phyloP scores from a whole-genome alignment of 1,140 invertebrate species.

The Neodiprion fabricii region DNA sequence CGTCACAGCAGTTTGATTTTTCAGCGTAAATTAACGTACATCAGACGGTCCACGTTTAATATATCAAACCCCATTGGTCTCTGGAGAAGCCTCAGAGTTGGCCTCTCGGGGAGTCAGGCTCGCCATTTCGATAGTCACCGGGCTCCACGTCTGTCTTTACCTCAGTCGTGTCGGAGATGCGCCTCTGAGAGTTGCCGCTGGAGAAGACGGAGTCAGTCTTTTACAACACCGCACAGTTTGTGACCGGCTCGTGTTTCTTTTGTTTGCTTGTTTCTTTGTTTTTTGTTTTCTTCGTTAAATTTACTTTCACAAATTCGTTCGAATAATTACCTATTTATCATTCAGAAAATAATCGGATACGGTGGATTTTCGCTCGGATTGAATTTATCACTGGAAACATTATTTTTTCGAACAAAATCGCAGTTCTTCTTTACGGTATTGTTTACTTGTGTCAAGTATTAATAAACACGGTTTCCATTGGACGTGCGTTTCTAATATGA shows the following conservation, averaged over 20 bases:
- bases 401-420: too few species aligned
- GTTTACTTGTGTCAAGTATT: too few species aligned
- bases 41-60: slow-evolving; percentile 22
- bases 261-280: too few species aligned
- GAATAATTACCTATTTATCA: too few species aligned
- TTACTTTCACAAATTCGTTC: too few species aligned
- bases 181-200: slow-evolving; percentile 30
- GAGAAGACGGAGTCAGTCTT: slow-evolving; percentile 8
- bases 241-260: neutral
- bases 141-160: slow-evolving; percentile 16
- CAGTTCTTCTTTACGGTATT: too few species aligned
- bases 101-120: slow-evolving; percentile 28
- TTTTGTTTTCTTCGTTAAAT: too few species aligned
- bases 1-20: slow-evolving; percentile 23
- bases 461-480: too few species aligned
- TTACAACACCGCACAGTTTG: neutral
- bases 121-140: slow-evolving; percentile 36
- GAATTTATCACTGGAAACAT: too few species aligned
- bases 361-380: too few species aligned
- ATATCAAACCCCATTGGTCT: slow-evolving; percentile 32
- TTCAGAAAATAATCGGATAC: too few species aligned
- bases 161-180: slow-evolving; percentile 50
- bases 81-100: slow-evolving; percentile 49
- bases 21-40: slow-evolving; percentile 24
- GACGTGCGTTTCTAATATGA: too few species aligned